Percentiles rank a stretch among this genome's conserved stretches.
Conservation (phyloP, 2,797 vertebrate genomes). For the Poecilia gillii region DNA sequence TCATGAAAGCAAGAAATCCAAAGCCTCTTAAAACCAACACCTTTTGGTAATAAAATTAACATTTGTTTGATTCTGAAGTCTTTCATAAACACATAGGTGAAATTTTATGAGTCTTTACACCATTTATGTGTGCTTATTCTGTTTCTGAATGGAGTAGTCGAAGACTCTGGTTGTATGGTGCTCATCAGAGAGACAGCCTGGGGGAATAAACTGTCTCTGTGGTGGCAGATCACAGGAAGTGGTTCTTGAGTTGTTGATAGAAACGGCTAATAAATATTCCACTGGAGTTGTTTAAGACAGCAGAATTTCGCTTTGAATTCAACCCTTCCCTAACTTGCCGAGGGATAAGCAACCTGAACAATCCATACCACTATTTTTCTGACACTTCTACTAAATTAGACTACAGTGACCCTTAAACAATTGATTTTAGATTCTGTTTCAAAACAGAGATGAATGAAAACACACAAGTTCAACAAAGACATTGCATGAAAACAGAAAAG, state of each 20-base stretch:
- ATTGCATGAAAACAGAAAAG: not conserved
- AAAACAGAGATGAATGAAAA: no score
- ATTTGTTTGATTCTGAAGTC: constrained; percentile 19
- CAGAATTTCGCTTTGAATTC: not conserved
- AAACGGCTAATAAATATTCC: not conserved
- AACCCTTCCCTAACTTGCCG: not conserved
- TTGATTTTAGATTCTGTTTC: no score
- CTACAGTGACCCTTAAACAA: not conserved
- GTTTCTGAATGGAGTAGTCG: not conserved
- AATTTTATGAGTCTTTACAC: not conserved
- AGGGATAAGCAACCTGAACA: not conserved
- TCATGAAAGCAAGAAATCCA: not conserved
- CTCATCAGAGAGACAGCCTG: not conserved
- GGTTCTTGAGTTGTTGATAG: not conserved
- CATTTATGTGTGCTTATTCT: not conserved
- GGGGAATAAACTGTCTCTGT: not conserved
- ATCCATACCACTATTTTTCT: not conserved
- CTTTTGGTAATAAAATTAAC: constrained; percentile 8
- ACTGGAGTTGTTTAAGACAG: not conserved
- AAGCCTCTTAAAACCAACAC: not conserved
- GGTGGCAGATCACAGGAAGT: not conserved
- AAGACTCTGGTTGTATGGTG: not conserved
- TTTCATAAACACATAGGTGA: constrained; percentile 43
- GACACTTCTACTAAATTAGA: not conserved
- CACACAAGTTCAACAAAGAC: not conserved